A percentile compares a stretch with the other conserved stretches of the same genome.
Conservation (phyloP, 1,140 invertebrate species). For the Papilio machaon region DNA sequence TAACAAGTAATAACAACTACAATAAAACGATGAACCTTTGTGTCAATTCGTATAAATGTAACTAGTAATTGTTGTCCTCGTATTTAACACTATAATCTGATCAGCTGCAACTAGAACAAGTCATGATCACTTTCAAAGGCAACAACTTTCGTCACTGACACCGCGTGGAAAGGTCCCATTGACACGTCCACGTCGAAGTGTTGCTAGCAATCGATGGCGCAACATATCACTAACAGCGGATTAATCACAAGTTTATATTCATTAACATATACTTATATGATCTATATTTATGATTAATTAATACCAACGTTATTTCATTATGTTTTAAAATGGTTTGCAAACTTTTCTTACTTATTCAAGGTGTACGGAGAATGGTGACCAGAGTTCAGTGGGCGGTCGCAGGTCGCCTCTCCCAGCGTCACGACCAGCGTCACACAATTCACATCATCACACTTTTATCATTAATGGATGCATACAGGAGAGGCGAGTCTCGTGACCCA, state of each 20-base stretch:
- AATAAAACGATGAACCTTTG: too few species aligned
- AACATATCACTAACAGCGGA: background rate
- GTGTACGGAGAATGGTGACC: background rate
- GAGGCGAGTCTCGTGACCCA: background rate
- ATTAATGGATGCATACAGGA: background rate
- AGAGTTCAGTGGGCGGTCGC: background rate
- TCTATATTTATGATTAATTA: too few species aligned
- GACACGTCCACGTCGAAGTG: background rate
- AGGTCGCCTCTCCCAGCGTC: background rate
- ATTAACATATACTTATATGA: background rate
- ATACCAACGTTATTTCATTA: background rate
- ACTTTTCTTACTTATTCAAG: background rate
- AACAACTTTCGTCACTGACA: background rate
- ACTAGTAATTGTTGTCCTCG: background rate
- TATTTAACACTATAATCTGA: background rate
- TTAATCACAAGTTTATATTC: background rate
- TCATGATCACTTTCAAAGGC: constrained; percentile 9
- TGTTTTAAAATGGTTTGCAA: background rate
- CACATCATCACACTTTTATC: constrained; percentile 6
- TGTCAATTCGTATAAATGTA: too few species aligned
- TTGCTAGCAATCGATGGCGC: background rate
- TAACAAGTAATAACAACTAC: too few species aligned
- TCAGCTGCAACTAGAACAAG: background rate
- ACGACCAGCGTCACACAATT: background rate
- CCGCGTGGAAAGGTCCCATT: background rate